Conservation (phyloP, 2,888 invertebrate species). For the Heliconius aoede region DNA sequence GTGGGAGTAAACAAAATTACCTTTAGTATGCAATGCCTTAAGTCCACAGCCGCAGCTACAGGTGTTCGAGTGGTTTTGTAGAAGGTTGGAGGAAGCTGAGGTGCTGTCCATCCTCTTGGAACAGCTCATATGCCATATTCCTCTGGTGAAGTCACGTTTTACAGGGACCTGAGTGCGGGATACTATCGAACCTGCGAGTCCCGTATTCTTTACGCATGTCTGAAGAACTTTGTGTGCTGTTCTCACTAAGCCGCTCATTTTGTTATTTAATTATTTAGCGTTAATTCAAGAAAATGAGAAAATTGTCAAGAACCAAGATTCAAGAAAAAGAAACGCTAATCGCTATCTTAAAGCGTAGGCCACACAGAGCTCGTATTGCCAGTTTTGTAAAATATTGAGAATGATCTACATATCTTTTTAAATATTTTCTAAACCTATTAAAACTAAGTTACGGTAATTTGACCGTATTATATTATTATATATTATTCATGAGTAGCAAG, state of each 20-base stretch:
- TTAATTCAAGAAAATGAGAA: constrained; percentile 11
- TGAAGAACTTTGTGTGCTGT: constrained; percentile 82
- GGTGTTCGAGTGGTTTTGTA: constrained; percentile 84
- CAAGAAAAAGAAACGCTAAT: constrained; percentile 23
- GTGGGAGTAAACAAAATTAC: constrained; percentile 66
- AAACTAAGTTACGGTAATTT: neutral
- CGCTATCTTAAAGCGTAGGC: neutral
- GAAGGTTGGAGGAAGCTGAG: constrained; percentile 63
- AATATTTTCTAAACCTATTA: neutral
- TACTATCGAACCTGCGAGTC: constrained; percentile 67
- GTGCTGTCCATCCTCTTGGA: constrained; percentile 71
- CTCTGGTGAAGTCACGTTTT: constrained; percentile 87
- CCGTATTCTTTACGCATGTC: constrained; percentile 68
- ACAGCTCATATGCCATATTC: constrained; percentile 89
- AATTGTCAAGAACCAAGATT: constrained; percentile 32
- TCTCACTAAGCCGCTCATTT: constrained; percentile 89
- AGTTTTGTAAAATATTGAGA: constrained; percentile 27
- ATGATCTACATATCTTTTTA: neutral
- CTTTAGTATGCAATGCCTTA: constrained; percentile 87
- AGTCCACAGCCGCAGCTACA: constrained; percentile 88
- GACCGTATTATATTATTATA: neutral
- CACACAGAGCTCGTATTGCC: constrained; percentile 24
- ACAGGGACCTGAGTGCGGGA: constrained; percentile 71
- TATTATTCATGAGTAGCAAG: neutral
- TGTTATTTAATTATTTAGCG: constrained; percentile 25